Conservation (phyloP, 2,797 vertebrate species). For the Gymnoscopelus microlampas region DNA sequence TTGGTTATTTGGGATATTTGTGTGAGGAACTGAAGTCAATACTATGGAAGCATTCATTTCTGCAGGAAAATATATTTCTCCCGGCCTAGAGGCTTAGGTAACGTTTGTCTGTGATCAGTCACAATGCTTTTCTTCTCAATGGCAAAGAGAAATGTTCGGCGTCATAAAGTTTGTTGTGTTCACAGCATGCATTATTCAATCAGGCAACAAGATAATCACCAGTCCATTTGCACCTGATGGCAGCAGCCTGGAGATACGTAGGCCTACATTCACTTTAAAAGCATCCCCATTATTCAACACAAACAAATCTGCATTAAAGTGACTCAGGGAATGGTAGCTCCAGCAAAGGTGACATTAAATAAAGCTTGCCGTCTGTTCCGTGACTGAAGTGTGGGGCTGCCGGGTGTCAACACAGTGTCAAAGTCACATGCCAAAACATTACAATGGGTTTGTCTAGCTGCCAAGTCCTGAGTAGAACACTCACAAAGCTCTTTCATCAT, state of each 20-base stretch:
- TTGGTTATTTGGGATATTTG: too few species aligned
- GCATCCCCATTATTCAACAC: neutral
- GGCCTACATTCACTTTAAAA: neutral
- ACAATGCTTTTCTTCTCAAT: conserved; percentile 19
- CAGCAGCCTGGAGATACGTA: neutral
- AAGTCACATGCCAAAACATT: neutral
- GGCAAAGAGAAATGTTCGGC: conserved; percentile 34
- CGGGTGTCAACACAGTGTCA: neutral
- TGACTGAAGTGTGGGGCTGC: conserved; percentile 14
- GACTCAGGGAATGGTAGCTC: neutral
- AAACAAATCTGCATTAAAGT: conserved; percentile 5
- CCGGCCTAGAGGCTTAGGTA: too few species aligned
- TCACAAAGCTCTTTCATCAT: conserved; percentile 12
- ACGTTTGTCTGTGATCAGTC: conserved; percentile 19
- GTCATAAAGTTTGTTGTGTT: conserved; percentile 9
- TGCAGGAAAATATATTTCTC: too few species aligned
- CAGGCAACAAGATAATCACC: conserved; percentile 19
- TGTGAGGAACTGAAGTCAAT: too few species aligned
- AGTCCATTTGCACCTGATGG: conserved; percentile 21
- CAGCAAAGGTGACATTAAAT: conserved; percentile 6
- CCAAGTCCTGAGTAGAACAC: neutral
- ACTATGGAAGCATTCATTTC: too few species aligned
- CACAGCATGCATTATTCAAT: conserved; percentile 19
- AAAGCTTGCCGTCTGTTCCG: neutral
- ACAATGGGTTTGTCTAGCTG: neutral